Evolutionary conservation across 2,888 invertebrate species (phyloP).

Genomic region (Ametastegia equiseti): DNA sequence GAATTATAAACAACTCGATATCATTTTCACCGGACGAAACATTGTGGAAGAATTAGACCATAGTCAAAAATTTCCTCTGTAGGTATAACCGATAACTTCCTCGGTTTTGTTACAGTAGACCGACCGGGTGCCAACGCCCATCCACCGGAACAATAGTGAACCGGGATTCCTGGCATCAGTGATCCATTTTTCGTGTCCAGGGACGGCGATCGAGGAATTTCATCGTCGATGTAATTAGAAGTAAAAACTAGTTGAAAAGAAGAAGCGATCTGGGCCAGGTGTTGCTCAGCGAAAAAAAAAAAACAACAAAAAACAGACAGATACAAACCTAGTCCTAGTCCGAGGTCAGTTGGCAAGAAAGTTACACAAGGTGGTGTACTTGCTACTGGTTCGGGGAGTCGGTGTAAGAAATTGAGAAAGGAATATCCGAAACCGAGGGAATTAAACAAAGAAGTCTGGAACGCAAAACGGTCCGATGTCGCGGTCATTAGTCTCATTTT

Average conservation of each 20-base stretch:
- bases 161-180: slow-evolving; percentile 6
- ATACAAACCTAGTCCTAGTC: background rate
- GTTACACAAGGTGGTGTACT: background rate
- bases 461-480: background rate
- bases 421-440: background rate
- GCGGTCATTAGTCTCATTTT: background rate
- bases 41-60: slow-evolving; percentile 3
- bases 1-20: too few species aligned
- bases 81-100: slow-evolving; percentile 48
- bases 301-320: background rate
- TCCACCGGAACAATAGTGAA: slow-evolving; percentile 21
- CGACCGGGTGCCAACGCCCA: slow-evolving; percentile 27
- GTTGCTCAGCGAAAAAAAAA: background rate
- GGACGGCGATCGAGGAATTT: background rate
- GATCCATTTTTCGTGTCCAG: background rate
- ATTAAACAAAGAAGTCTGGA: background rate
- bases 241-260: too few species aligned
- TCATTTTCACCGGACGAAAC: background rate
- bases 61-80: slow-evolving; percentile 36
- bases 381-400: background rate
- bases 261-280: slow-evolving; percentile 11
- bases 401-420: background rate
- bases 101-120: slow-evolving; percentile 40
- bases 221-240: background rate
- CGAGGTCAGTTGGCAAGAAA: background rate